Conservation (phyloP, 2,888 invertebrate species). For the Pasiphila rectangulata region DNA sequence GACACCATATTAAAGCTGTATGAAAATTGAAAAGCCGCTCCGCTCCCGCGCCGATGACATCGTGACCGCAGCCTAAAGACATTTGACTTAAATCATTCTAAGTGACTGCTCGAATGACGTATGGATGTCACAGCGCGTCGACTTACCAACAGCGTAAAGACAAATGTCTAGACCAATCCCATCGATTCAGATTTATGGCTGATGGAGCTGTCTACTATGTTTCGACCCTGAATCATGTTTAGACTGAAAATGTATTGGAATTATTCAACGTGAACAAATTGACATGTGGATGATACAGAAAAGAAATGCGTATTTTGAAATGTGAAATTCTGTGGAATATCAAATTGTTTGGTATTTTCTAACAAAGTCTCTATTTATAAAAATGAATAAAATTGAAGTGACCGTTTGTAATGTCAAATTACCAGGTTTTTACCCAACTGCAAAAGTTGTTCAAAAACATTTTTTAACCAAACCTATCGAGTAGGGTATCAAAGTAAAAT, state of each 20-base stretch:
- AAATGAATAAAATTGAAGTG: too few species aligned
- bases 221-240: constrained; percentile 13
- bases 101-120: neutral
- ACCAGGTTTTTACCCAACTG: too few species aligned
- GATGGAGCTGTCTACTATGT: constrained; percentile 23
- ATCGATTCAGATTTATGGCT: constrained; percentile 28
- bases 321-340: constrained; percentile 3
- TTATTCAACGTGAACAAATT: constrained; percentile 20
- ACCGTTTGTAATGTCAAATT: too few species aligned
- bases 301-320: constrained; percentile 3
- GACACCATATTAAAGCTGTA: too few species aligned
- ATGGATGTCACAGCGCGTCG: neutral
- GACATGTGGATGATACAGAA: constrained; percentile 12
- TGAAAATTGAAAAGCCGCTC: too few species aligned
- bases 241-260: constrained; percentile 18
- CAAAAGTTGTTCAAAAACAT: too few species aligned
- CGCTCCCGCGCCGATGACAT: too few species aligned
- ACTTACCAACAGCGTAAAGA: neutral
- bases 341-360: neutral
- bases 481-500: too few species aligned
- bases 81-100: too few species aligned
- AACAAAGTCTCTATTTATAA: too few species aligned
- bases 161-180: constrained; percentile 7
- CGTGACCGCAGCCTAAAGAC: too few species aligned
- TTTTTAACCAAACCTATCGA: too few species aligned